These are phyloP conservation scores for Galeruca laticollis DNA, from an alignment of 2,888 invertebrate genomes.

Conservation along the genomic window DNA sequence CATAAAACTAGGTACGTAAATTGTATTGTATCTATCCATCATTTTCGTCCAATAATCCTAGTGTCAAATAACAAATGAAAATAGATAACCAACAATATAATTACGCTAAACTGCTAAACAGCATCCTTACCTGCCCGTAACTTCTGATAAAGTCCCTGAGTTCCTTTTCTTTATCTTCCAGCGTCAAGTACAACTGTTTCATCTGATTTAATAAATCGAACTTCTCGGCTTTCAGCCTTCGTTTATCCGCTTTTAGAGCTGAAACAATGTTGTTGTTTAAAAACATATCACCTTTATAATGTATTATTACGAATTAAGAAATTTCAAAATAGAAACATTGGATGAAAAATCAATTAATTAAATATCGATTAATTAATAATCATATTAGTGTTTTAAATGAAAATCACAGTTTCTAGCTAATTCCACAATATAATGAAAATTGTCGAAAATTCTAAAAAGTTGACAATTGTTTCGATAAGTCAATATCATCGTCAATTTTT, in stretches of 20 bases:
- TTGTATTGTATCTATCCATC: background rate
- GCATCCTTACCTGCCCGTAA: conserved; percentile 82
- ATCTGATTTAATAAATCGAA: conserved; percentile 93
- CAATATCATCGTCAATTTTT: no score
- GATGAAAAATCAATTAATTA: no score
- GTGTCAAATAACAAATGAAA: background rate
- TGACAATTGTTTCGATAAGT: no score
- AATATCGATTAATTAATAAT: no score
- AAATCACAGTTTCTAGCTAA: no score
- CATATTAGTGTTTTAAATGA: no score
- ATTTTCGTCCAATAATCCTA: background rate
- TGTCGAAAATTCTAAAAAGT: no score
- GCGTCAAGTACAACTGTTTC: conserved; percentile 92
- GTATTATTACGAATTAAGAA: background rate
- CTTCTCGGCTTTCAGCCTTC: conserved; percentile 92
- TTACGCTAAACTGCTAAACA: background rate
- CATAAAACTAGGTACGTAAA: background rate
- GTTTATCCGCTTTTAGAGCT: conserved; percentile 90
- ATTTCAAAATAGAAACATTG: background rate
- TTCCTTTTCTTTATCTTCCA: conserved; percentile 95
- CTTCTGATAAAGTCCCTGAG: conserved; percentile 93
- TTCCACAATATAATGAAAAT: no score
- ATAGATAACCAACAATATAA: background rate
- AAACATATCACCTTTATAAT: background rate
- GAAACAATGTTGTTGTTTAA: conserved; percentile 42